phyloP scores from a whole-genome alignment of 2,113 vertebrate genomes.

The Hydrochoerus hydrochaeris region DNA sequence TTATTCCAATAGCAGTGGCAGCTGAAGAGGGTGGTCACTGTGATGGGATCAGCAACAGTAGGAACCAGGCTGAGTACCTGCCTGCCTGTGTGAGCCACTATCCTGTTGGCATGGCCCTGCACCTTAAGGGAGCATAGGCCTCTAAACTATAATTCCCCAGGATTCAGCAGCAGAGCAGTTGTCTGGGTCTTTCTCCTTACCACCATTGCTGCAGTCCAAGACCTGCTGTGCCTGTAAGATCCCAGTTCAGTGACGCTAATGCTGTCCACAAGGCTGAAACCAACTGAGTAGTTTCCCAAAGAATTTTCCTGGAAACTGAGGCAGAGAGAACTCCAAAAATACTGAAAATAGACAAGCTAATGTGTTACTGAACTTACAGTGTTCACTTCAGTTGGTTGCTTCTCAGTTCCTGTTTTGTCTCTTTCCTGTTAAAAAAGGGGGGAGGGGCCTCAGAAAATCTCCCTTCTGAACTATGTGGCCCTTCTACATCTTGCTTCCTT shows the following conservation, averaged over 20 bases:
- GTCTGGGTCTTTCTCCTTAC: not conserved
- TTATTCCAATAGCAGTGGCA: not conserved
- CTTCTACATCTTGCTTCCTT: not conserved
- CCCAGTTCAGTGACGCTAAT: not conserved
- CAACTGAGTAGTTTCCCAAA: not conserved
- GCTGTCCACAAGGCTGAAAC: not conserved
- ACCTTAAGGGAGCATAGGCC: not conserved
- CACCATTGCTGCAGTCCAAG: not conserved
- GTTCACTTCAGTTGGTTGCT: not conserved
- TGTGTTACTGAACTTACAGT: not conserved
- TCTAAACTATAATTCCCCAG: not conserved
- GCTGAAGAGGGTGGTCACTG: not conserved
- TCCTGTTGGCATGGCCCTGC: not conserved
- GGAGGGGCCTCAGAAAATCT: not conserved
- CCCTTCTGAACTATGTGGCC: not conserved
- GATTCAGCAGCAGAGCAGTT: not conserved
- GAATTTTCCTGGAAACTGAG: constrained; percentile 14
- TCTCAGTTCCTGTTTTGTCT: not conserved
- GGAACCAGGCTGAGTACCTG: not conserved
- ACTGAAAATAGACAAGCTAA: not conserved
- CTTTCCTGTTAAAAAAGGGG: not conserved
- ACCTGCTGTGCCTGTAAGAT: not conserved
- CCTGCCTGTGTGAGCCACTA: not conserved
- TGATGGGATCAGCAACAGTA: not conserved
- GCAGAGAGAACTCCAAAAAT: constrained; percentile 15